Evolutionary conservation across 2,113 vertebrate species (phyloP), one percentile per base, ranked within the genome.

Genomic region (Poicephalus gulielmi): DNA sequence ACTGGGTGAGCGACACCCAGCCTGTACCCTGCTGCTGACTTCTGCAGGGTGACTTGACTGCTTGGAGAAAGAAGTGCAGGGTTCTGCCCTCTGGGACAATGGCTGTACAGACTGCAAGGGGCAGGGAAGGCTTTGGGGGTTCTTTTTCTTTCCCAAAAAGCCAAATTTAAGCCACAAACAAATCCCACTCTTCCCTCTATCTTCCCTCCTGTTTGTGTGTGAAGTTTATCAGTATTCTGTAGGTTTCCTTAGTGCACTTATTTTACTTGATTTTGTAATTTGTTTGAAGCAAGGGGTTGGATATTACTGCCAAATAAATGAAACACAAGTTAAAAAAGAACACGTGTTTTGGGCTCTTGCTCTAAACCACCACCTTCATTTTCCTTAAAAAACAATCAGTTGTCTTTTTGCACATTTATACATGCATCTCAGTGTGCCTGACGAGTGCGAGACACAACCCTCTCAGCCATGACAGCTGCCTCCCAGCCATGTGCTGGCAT

Each of bases 261-360:
- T 92, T 96, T 97, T 98, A 97, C 96, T 96, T 94, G 94, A 97
- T 98, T 98, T 98, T 97, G 92, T 98, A 97, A 97, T 92, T 97
- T 96, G 94, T 97, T 95, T 95, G 89, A 96, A 96, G 94, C 49
- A 17, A 92, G 59, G 86, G 86, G 83, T 68, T 95, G 93, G 97
- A 97, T 98, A 98, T 97, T 97, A 97, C 97, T 97, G 96, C 96
- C 97, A 97, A 98, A 98, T 98, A 98, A 98, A 98, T 87, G 92
- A 95, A 97, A 96, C 83, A 97, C 97, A 97, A 76, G 39, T 91
- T 86, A 0, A 85, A 94, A 91, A 74, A n/a, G 27, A 88, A 23
- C 39, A 33, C 3, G 31, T 43, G 25, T 95, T 87, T 90, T 69
- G 33, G 23, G 93, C 77, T 27, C 24, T 64, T 86, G 68, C n/a